These are phyloP conservation scores for Tragelaphus buxtoni DNA, from an alignment of 2,113 vertebrate species.

Conservation along the genomic window DNA sequence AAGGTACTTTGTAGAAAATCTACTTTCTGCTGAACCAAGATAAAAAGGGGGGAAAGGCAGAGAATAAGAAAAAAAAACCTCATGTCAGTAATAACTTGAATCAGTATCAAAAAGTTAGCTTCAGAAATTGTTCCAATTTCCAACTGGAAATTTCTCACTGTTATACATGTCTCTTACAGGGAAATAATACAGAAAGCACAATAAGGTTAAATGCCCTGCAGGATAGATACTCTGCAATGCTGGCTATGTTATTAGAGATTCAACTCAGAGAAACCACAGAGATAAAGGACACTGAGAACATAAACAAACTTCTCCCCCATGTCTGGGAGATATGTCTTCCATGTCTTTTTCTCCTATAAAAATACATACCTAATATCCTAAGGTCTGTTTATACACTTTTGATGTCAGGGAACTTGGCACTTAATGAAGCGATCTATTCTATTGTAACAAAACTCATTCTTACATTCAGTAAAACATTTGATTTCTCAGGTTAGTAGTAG, in stretches of 20 bases:
- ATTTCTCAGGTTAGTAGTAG: neutral
- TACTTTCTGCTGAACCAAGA: conserved; percentile 48
- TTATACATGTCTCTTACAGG: neutral
- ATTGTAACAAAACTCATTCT: neutral
- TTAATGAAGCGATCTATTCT: neutral
- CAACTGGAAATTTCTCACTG: neutral
- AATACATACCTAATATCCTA: neutral
- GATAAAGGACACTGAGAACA: neutral
- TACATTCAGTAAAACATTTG: neutral
- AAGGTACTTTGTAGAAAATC: conserved; percentile 1
- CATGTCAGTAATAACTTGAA: neutral
- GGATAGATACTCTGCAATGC: neutral
- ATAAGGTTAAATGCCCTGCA: neutral
- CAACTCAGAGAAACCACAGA: neutral
- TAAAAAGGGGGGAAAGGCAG: neutral
- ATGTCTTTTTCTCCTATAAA: neutral
- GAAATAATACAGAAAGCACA: neutral
- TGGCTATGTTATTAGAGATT: neutral
- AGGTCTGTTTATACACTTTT: neutral
- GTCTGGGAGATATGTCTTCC: neutral
- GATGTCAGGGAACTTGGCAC: neutral
- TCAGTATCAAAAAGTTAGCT: neutral
- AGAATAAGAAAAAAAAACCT: neutral
- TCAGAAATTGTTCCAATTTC: neutral
- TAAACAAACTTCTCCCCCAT: neutral